Conservation (phyloP, 2,113 vertebrate genomes). For the Xenus cinereus region DNA sequence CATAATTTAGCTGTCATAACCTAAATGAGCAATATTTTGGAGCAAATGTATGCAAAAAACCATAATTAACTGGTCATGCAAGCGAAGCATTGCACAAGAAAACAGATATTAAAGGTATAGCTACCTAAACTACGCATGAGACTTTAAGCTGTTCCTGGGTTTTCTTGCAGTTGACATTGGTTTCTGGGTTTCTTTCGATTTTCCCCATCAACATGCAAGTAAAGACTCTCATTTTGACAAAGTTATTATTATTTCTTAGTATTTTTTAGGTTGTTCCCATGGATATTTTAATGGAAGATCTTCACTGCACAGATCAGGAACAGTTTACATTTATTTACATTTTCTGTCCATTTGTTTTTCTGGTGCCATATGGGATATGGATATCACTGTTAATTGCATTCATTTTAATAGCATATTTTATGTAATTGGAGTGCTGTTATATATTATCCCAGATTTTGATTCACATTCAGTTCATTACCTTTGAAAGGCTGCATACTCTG, state of each 20-base stretch:
- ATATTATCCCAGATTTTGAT: neutral
- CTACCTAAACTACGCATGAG: neutral
- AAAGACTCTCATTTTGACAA: neutral
- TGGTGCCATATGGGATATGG: neutral
- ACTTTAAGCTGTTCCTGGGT: neutral
- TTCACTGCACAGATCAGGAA: neutral
- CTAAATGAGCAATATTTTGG: neutral
- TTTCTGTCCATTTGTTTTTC: neutral
- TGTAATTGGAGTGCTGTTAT: neutral
- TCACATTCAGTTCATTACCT: neutral
- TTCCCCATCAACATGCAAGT: neutral
- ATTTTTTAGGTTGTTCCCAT: neutral
- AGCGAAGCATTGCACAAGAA: neutral
- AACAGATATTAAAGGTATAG: neutral
- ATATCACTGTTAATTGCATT: neutral
- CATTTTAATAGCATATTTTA: neutral
- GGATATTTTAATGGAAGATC: neutral
- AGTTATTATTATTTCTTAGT: neutral
- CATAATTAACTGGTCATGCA: neutral
- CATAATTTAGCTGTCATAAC: neutral
- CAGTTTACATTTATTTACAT: neutral
- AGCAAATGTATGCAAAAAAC: neutral
- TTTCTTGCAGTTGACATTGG: neutral
- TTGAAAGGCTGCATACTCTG: neutral
- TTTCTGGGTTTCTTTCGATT: neutral